Conservation (phyloP, 2,113 vertebrate species). For the Colius striatus region DNA sequence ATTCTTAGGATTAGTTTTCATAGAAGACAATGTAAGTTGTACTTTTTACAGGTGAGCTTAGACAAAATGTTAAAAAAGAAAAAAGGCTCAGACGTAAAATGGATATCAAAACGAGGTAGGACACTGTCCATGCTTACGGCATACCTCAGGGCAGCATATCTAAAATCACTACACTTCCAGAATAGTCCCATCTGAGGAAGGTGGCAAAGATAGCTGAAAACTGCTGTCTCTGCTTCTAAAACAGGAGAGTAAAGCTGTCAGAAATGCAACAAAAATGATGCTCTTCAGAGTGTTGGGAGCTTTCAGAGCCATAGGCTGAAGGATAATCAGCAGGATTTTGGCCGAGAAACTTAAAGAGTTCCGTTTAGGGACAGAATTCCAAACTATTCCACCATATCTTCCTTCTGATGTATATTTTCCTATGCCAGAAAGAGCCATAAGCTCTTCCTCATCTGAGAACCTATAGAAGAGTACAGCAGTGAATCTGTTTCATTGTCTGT, state of each 20-base stretch:
- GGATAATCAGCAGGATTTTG: neutral
- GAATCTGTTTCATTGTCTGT: neutral
- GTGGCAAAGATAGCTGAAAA: neutral
- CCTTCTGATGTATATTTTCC: rapidly evolving
- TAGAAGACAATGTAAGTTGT: neutral
- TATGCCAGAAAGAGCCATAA: neutral
- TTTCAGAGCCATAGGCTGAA: neutral
- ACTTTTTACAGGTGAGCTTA: neutral
- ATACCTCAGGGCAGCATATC: neutral
- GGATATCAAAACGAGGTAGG: neutral
- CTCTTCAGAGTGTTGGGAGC: neutral
- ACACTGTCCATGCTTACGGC: neutral
- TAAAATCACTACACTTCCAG: neutral
- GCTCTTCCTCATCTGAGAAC: neutral
- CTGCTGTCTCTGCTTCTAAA: neutral
- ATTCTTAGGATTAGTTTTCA: neutral
- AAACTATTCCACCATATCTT: neutral
- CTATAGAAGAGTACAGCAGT: neutral
- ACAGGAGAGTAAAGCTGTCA: neutral
- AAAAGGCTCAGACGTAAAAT: neutral
- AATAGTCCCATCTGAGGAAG: neutral
- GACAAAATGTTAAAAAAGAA: neutral
- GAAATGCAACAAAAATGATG: neutral
- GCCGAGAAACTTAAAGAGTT: neutral
- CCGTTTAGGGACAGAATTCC: neutral